Evolutionary conservation across 1,140 invertebrate genomes (phyloP).

Genomic region (Magallana gigas): DNA sequence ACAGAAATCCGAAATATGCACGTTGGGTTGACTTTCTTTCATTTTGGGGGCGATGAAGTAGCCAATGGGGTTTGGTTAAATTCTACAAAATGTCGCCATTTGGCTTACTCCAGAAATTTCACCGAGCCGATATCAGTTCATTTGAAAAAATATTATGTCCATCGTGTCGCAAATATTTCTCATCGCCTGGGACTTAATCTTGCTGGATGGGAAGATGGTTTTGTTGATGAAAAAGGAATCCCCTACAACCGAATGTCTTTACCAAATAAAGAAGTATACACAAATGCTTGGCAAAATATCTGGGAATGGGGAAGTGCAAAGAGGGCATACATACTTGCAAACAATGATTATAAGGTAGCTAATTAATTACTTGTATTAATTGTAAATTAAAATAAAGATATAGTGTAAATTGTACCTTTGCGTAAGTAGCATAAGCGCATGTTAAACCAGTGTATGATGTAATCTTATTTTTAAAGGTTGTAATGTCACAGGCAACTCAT

Average conservation of each 20-base stretch:
- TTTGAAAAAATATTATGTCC: slow-evolving; percentile 64
- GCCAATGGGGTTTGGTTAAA: slow-evolving; percentile 68
- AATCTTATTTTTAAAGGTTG: slow-evolving; percentile 61
- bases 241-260: slow-evolving; percentile 56
- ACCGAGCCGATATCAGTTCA: neutral
- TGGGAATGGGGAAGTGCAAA: slow-evolving; percentile 70
- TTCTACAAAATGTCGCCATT: slow-evolving; percentile 62
- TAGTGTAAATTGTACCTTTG: too few relatives aligned
- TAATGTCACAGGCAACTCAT: slow-evolving; percentile 71
- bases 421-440: too few relatives aligned
- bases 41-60: slow-evolving; percentile 77
- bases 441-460: neutral
- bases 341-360: slow-evolving; percentile 74
- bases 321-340: slow-evolving; percentile 71
- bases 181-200: slow-evolving; percentile 58
- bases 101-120: slow-evolving; percentile 26
- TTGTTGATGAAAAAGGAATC: slow-evolving; percentile 57
- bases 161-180: slow-evolving; percentile 59
- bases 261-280: slow-evolving; percentile 59
- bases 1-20: slow-evolving; percentile 64
- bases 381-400: too few relatives aligned
- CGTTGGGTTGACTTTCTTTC: slow-evolving; percentile 65
- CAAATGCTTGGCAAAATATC: slow-evolving; percentile 73
- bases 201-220: slow-evolving; percentile 74
- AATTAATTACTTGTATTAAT: too few relatives aligned